A percentile compares a stretch with the other conserved stretches of the same genome.
These are phyloP conservation scores for Zoroaster sp. DNA, from an alignment of 53 echinoderm and acorn worm species.

Conservation along the genomic window DNA sequence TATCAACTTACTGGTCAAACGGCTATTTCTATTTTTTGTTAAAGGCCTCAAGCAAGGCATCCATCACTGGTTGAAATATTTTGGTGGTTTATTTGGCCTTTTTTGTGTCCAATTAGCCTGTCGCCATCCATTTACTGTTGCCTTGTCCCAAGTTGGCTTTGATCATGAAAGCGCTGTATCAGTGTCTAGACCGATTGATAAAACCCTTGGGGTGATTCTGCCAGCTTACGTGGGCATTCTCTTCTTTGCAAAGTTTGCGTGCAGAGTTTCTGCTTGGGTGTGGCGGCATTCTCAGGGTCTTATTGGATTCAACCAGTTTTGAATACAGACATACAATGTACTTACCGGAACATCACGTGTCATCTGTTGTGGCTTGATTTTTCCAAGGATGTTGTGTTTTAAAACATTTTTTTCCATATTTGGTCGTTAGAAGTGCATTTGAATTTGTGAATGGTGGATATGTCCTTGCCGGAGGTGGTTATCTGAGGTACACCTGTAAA, in stretches of 20 bases:
- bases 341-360: no score
- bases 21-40: neutral
- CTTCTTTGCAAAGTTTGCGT: no score
- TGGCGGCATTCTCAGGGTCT: no score
- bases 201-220: neutral
- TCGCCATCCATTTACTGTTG: neutral
- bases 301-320: no score
- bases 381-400: no score
- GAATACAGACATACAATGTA: no score
- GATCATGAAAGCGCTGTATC: constrained; percentile 1
- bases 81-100: neutral
- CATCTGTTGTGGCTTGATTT: no score
- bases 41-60: neutral
- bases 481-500: neutral
- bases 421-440: neutral
- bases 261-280: no score
- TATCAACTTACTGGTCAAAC: neutral
- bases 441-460: neutral
- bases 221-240: neutral
- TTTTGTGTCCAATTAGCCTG: neutral
- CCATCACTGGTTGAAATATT: neutral
- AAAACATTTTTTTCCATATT: neutral
- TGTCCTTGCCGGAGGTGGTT: neutral
- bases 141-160: neutral
- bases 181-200: neutral